These are phyloP conservation scores for Carterocephalus palaemon DNA, from an alignment of 2,888 invertebrate species.

Conservation along the genomic window DNA sequence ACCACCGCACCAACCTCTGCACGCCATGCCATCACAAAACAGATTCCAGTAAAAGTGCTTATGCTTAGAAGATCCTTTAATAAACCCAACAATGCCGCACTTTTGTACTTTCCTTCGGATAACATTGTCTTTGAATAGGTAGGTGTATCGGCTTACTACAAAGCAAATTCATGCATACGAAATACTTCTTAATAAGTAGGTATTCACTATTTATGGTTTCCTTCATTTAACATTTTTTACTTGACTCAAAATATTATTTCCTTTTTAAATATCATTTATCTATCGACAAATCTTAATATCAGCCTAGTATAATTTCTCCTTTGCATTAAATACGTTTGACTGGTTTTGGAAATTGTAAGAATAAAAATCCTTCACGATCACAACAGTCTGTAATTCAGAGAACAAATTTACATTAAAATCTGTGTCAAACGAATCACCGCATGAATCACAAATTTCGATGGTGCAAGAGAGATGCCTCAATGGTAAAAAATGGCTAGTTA, in stretches of 20 bases:
- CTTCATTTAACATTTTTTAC: no score
- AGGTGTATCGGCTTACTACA: slow-evolving; percentile 1
- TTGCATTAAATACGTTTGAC: no score
- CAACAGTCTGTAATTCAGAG: slow-evolving; percentile 23
- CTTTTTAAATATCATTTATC: no score
- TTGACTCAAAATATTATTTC: no score
- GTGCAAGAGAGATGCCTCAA: slow-evolving; percentile 25
- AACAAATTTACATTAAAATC: slow-evolving; percentile 34
- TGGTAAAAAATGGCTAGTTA: slow-evolving; percentile 18
- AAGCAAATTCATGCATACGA: no score
- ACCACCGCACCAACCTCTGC: slow-evolving; percentile 40
- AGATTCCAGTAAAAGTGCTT: slow-evolving; percentile 75
- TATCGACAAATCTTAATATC: no score
- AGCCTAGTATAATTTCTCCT: no score
- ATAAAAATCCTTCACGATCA: background rate
- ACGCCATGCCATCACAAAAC: slow-evolving; percentile 42
- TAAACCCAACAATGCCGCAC: slow-evolving; percentile 41
- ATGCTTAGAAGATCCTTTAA: slow-evolving; percentile 45
- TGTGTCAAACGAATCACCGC: slow-evolving; percentile 40
- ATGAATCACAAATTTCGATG: slow-evolving; percentile 37
- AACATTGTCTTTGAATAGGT: slow-evolving; percentile 33
- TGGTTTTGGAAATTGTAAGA: no score
- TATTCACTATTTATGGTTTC: no score
- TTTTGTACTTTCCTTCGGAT: slow-evolving; percentile 32
- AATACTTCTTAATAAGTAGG: no score